Base-by-base conservation (phyloP, 2,888 invertebrate genomes). In the Leptinotarsa peninsularis region DNA sequence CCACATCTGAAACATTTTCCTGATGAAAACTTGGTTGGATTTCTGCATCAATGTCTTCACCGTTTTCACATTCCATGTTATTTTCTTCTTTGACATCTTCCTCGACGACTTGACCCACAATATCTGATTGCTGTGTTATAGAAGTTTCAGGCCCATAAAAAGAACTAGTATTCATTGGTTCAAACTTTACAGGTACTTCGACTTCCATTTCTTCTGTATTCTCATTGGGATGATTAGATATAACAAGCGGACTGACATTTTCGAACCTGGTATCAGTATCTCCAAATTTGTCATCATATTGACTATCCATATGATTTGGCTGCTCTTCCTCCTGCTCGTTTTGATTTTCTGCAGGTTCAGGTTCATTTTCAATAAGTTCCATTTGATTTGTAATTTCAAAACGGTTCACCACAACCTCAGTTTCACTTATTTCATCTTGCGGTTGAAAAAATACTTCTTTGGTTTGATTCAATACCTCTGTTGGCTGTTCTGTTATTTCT, bases 11-110 rank as follows among this genome's bases (percentile, higher is more conserved):
- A 66, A 66, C 23, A 52, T 49, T 33, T 72, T 66, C 5, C 18
- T 66, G 49, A 50, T 49, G 14, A 66, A 71, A 52, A 54, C 54
- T n/a, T 66, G 66, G 18, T 13, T 50, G 50, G 14, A 27, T n/a
- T 50, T 71, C 60, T 27, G 63, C 0, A 2, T 23, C 58, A 23
- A 13, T 15, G 58, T 14, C 21, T 15, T 58, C 58, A 4, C 13
- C 17, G 21, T 58, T 23, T 15, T 4, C 21, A 58, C 58, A 23
- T 23, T 58, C 23, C 58, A 60, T 58, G 5, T 21, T 63, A 56
- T 14, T 56, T 67, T 49, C 49, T 49, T 69, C 66, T 60, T 74
- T 50, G 15, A 33, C 15, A 43, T 33, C 27, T 49, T 66, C 58
- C 58, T 54, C 23, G n/a, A 49, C 72, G 43, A n/a, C 4, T 23